phyloP scores from a whole-genome alignment of 2,113 vertebrate species.

The Saguinus midas region DNA sequence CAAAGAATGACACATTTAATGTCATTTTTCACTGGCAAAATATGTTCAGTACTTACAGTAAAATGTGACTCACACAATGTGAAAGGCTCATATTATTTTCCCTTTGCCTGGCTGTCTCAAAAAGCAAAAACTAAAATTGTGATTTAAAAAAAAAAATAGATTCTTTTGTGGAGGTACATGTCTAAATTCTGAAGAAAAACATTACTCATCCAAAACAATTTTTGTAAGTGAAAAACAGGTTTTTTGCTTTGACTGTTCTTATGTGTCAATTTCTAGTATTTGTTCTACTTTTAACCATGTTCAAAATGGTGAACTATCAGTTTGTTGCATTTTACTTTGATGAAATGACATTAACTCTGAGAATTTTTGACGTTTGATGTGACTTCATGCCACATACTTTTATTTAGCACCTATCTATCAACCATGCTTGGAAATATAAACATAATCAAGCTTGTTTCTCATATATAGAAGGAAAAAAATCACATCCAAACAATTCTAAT shows the following conservation, averaged over 20 bases:
- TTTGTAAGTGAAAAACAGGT: neutral
- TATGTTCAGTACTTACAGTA: slow-evolving; percentile 15
- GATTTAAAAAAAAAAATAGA: neutral
- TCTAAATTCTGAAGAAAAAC: neutral
- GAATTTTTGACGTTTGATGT: neutral
- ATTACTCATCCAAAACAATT: neutral
- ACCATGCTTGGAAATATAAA: neutral
- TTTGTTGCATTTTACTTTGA: neutral
- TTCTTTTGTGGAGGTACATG: neutral
- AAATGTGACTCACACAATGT: slow-evolving; percentile 49
- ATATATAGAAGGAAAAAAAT: neutral
- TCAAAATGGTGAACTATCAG: neutral
- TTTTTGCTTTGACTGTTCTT: neutral
- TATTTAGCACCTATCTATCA: neutral
- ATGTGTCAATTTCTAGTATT: neutral
- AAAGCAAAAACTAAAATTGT: neutral
- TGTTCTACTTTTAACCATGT: neutral
- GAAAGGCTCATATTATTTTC: slow-evolving; percentile 5
- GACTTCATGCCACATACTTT: neutral
- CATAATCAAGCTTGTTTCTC: neutral
- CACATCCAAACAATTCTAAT: neutral
- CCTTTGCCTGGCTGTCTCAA: neutral
- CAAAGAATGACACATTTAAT: slow-evolving; percentile 58
- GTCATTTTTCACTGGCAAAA: slow-evolving; percentile 53
- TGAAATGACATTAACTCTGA: neutral